Evolutionary conservation across 2,888 invertebrate species (phyloP).

Genomic region (Carterocephalus palaemon): DNA sequence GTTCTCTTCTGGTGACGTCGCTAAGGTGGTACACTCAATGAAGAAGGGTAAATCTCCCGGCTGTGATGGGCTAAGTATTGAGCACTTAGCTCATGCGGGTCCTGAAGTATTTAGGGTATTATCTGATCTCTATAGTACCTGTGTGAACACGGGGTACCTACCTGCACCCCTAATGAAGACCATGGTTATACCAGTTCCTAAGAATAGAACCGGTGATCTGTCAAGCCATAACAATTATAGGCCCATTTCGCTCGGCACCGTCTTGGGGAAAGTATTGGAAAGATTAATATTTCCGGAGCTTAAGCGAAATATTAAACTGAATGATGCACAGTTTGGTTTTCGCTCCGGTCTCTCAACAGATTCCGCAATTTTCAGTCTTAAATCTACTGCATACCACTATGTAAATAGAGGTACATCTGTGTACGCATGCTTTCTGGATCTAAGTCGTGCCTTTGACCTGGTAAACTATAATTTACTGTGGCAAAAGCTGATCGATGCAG

Average conservation of each 20-base stretch:
- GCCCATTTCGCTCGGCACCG: constrained; percentile 22
- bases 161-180: constrained; percentile 16
- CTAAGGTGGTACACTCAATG: neutral
- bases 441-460: no score
- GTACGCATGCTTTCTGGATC: no score
- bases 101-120: neutral
- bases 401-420: no score
- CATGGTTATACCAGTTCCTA: neutral
- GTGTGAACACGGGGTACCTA: constrained; percentile 7
- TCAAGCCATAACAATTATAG: constrained; percentile 29
- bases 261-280: neutral
- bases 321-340: neutral
- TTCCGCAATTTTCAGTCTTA: no score
- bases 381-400: no score
- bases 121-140: neutral
- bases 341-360: constrained; percentile 6
- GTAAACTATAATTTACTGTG: no score
- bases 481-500: no score
- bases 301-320: neutral
- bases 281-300: neutral
- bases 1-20: neutral
- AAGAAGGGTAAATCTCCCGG: neutral
- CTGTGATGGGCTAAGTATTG: neutral
- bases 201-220: neutral
- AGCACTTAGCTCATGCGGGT: neutral